Conservation (phyloP, 1,140 invertebrate genomes). For the Hylaeus volcanicus region DNA sequence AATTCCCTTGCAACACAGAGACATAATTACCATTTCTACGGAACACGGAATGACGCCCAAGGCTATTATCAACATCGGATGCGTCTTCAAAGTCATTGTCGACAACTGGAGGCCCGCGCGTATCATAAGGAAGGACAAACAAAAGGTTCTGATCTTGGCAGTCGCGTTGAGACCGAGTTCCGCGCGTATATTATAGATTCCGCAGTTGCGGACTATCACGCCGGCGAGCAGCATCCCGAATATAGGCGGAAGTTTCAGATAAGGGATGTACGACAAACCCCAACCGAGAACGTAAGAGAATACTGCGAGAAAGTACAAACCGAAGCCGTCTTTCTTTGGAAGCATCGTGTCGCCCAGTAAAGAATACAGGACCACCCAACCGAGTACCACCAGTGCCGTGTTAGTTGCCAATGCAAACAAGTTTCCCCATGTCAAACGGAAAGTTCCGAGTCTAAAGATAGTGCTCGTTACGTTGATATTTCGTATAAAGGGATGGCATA, state of each 20-base stretch:
- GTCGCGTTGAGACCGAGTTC: constrained; percentile 60
- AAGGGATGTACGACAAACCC: constrained; percentile 69
- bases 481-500: constrained; percentile 62
- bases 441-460: constrained; percentile 42
- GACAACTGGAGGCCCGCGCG: constrained; percentile 74
- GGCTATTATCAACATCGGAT: constrained; percentile 67
- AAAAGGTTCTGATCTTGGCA: constrained; percentile 72
- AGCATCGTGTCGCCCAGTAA: constrained; percentile 67
- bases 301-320: constrained; percentile 67
- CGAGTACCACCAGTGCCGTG: constrained; percentile 38
- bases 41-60: constrained; percentile 74
- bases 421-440: constrained; percentile 62
- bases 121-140: constrained; percentile 74
- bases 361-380: constrained; percentile 67
- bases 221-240: constrained; percentile 78
- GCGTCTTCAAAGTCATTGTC: constrained; percentile 62
- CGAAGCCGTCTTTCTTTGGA: constrained; percentile 67
- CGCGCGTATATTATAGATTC: constrained; percentile 71
- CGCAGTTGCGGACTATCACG: constrained; percentile 71
- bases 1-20: constrained; percentile 61
- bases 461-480: constrained; percentile 64
- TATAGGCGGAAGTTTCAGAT: constrained; percentile 73
- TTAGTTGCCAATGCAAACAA: constrained; percentile 64
- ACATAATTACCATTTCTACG: constrained; percentile 65
- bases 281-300: constrained; percentile 70